A percentile compares a stretch with the other conserved stretches of the same genome.
Conservation (phyloP, 2,113 vertebrate genomes). For the Austrofundulus limnaeus region DNA sequence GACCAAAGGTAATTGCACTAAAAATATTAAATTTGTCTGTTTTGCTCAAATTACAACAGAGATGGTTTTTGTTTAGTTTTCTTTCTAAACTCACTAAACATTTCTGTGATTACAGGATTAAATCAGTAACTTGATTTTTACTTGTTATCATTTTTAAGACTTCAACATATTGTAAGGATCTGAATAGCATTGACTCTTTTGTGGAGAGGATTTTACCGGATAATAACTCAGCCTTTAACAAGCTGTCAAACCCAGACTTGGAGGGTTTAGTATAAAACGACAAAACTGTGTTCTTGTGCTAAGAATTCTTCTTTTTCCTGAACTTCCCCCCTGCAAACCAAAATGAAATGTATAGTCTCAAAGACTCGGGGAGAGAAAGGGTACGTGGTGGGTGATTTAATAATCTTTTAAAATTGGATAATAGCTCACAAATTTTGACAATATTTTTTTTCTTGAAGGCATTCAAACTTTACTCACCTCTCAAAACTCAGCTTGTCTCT, state of each 20-base stretch:
- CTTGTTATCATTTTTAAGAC: no score
- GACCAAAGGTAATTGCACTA: slow-evolving; percentile 56
- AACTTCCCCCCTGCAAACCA: neutral
- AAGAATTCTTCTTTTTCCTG: neutral
- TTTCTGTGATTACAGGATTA: slow-evolving; percentile 23
- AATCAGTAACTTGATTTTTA: neutral
- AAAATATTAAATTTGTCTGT: slow-evolving; percentile 52
- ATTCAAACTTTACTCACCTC: neutral
- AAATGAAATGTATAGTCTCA: neutral
- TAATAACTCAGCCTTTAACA: neutral
- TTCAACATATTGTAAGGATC: slow-evolving; percentile 1
- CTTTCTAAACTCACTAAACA: slow-evolving; percentile 1
- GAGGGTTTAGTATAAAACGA: neutral
- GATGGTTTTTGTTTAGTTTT: slow-evolving; percentile 11
- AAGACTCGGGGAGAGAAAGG: neutral
- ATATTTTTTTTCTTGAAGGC: neutral
- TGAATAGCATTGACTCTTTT: neutral
- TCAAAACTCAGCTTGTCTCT: neutral
- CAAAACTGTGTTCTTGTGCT: neutral
- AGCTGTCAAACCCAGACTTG: neutral
- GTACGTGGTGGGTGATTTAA: neutral
- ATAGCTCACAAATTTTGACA: neutral
- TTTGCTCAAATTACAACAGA: slow-evolving; percentile 19
- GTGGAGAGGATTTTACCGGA: neutral
- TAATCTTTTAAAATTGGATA: neutral